Evolutionary conservation across 2,113 vertebrate species (phyloP), one percentile per base, ranked within the genome.

Genomic region (Arothron firmamentum): DNA sequence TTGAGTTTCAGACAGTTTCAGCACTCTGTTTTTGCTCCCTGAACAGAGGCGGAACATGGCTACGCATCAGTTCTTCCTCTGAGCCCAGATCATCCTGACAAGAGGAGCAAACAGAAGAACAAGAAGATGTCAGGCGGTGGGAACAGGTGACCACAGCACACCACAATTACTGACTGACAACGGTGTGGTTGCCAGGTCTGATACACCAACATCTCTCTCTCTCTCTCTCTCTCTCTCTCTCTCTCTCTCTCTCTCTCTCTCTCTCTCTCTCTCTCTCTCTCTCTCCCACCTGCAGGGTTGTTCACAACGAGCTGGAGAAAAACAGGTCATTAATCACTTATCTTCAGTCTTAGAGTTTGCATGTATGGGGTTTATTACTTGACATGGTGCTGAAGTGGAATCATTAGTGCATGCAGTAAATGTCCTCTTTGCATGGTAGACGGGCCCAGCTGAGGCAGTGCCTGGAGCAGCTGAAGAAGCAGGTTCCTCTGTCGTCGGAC

Each of bases 381-480:
- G 25, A 28, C 25, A 28, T 38, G 34, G 34, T 11, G 34, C 34
- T 38, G 34, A 12, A 38, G 3, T 47, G 45, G 45, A n/a, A 17
- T 7, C 5, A n/a, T 46, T 21, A 4, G 2, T 25, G 18, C 38
- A n/a, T 17, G 18, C 5, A 42, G 18, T 28, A 41, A 38, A 53
- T 13, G 17, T 48, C 3, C 2, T 2, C 17, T 4, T 34, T 58
- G 38, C 50, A 19, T 48, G 41, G 16, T 43, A 98, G 96, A 83
- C 91, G 96, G 71, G 96, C 95, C 62, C 95, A 95, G 85, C 90
- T 98, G 74, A 92, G 92, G 59, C 78, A 85, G 23, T 95, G 92
- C 70, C 81, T 98, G 85, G 96, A 97, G 76, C 92, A 95, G 82
- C 87, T 98, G 61, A 94, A 96, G 82, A 90, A 95, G 83, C 95